A percentile compares a stretch with the other conserved stretches of the same genome.
Conservation (phyloP, 2,113 vertebrate genomes). For the Silurus asotus region DNA sequence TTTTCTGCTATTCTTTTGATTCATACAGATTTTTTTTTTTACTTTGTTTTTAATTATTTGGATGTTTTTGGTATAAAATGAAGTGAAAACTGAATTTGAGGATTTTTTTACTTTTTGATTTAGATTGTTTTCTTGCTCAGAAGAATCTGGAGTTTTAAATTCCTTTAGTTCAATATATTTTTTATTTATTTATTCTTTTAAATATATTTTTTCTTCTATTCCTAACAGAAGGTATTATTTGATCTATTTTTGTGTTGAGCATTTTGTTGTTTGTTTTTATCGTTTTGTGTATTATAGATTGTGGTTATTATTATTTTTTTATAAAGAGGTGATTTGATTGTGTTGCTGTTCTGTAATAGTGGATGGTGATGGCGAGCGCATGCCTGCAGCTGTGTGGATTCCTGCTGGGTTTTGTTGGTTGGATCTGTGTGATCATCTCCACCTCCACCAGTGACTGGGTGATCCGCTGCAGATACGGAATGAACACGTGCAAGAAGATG, state of each 20-base stretch:
- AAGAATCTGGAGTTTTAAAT: background rate
- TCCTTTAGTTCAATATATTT: background rate
- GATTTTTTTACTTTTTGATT: background rate
- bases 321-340: background rate
- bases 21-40: background rate
- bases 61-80: background rate
- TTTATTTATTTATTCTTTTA: background rate
- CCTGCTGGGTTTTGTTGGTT: slow-evolving; percentile 84
- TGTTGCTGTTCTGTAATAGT: background rate
- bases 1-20: background rate
- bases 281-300: background rate
- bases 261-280: background rate
- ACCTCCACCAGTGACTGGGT: slow-evolving; percentile 96
- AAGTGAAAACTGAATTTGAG: background rate
- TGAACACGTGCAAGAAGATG: slow-evolving; percentile 90
- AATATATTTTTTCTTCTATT: background rate
- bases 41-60: background rate
- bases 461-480: slow-evolving; percentile 85
- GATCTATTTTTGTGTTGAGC: background rate
- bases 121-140: background rate
- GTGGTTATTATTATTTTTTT: background rate
- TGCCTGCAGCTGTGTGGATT: slow-evolving; percentile 88
- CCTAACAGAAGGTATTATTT: background rate
- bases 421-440: slow-evolving; percentile 89
- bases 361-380: slow-evolving; percentile 81